These are phyloP conservation scores for Sycophila texana DNA, from an alignment of 2,888 invertebrate species.

Conservation along the genomic window DNA sequence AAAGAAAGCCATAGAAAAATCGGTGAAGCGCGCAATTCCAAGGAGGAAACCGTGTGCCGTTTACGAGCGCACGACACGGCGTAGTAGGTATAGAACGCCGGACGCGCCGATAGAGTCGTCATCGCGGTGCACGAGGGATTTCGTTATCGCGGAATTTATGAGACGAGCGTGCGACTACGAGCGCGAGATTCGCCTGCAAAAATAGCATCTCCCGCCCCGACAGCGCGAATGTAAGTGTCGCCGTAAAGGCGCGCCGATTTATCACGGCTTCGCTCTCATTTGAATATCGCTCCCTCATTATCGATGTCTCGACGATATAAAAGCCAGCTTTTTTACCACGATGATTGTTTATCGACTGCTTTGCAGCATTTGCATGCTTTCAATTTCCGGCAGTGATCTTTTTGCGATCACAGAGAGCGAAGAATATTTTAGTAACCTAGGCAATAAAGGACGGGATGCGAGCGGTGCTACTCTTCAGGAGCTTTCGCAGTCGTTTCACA, in stretches of 20 bases:
- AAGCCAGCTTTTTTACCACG: not conserved
- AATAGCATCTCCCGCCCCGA: slow-evolving; percentile 24
- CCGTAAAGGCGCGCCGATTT: slow-evolving; percentile 51
- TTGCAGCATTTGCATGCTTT: slow-evolving; percentile 3
- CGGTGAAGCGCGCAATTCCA: too few species aligned
- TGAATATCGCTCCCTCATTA: slow-evolving; percentile 38
- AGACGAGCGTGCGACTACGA: slow-evolving; percentile 19
- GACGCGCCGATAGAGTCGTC: slow-evolving; percentile 37
- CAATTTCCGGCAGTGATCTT: slow-evolving; percentile 3
- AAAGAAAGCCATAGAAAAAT: too few species aligned
- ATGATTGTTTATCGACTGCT: slow-evolving; percentile 11
- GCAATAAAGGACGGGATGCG: slow-evolving; percentile 24
- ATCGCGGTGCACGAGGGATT: slow-evolving; percentile 20
- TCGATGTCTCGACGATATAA: slow-evolving; percentile 22
- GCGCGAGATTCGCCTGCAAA: slow-evolving; percentile 10
- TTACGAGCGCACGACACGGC: too few species aligned
- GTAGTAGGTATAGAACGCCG: too few species aligned
- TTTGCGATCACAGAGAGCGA: not conserved
- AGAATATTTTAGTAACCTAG: slow-evolving; percentile 7
- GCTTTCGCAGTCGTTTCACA: slow-evolving; percentile 5
- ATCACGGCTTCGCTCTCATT: slow-evolving; percentile 56
- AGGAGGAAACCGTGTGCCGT: too few species aligned
- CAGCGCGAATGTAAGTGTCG: not conserved
- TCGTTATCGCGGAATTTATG: slow-evolving; percentile 52
- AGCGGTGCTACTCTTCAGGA: slow-evolving; percentile 3